Evolutionary conservation across 2,113 vertebrate species (phyloP).

Genomic region (Ardeotis arabs): DNA sequence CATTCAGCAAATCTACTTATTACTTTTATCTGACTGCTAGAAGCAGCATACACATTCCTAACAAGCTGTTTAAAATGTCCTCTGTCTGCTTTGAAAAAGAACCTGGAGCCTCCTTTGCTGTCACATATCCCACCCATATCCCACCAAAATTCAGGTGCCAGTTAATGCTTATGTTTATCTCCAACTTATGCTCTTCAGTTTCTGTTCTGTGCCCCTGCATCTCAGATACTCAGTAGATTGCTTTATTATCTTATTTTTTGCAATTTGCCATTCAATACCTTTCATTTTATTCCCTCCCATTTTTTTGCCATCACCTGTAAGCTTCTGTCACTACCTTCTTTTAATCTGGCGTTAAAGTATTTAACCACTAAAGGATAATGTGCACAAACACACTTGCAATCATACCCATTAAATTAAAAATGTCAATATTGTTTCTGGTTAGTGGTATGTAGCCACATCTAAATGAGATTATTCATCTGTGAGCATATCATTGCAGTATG

Average conservation of each 20-base stretch:
- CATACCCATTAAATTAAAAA: not conserved
- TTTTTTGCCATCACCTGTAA: not conserved
- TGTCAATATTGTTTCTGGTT: not conserved
- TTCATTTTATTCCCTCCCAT: not conserved
- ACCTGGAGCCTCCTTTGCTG: not conserved
- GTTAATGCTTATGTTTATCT: not conserved
- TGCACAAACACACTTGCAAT: not conserved
- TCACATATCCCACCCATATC: not conserved
- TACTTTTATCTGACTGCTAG: not conserved
- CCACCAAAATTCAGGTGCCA: not conserved
- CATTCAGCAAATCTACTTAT: not conserved
- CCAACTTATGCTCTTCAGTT: not conserved
- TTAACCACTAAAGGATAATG: not conserved
- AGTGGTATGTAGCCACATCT: not conserved
- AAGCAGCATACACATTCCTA: not conserved
- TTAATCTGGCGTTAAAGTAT: not conserved
- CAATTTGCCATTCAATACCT: not conserved
- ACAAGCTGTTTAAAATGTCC: not conserved
- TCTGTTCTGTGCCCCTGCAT: not conserved
- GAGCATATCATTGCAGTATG: not conserved
- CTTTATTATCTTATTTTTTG: not conserved
- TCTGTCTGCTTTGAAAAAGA: not conserved
- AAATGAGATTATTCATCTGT: not conserved
- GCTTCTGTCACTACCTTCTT: not conserved
- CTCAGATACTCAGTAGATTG: not conserved